Evolutionary conservation across 64 coral and sea anemone genomes (phyloP), one percentile per base, ranked within the genome.

Genomic region (Pachyseris speciosa): DNA sequence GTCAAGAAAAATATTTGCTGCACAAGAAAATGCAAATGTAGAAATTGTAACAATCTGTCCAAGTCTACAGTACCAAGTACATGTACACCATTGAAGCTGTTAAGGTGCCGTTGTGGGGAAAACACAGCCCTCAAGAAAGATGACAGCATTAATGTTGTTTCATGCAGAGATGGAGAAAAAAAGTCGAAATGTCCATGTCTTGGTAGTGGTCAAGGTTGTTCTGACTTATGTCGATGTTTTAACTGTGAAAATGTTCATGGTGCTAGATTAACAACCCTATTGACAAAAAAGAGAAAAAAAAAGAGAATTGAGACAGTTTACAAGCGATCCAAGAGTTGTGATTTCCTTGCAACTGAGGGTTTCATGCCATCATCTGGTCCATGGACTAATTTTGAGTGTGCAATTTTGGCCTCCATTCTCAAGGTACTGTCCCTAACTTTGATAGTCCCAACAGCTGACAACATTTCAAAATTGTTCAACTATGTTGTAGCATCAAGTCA

Each of bases 361-460:
- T 61, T 61, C 27, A 24, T 25, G 27, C 58, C 20, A 25, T 9
- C 58, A 61, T 61, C 58, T 61, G 58, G 58, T 5, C 58, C 58
- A 25, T 61, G 58, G 58, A 61, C 58, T 61, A 61, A 61, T 61
- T 61, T 61, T 61, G 19, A 61, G 58, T 61, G 58, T 61, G 58
- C 58, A 25, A 24, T 61, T 61, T 61, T 61, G 58, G 58, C 27
- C 27, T 20, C 58, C 27, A 24, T 61, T 61, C n/a, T 61, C 58
- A 61, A 61, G 58, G 58, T 61, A 61, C 58, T 61, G 58, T 61
- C 58, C 7, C 27, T 28, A 61, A 61, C 58, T 61, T 61, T 61
- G 58, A 61, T 61, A 61, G 58, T 61, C 22, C 58, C 58, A 24
- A 61, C 58, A n/a, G 22, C 58, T 61, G 58, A 61, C 58, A 61